Base-by-base conservation (phyloP, 2,113 vertebrate species). In the Tor tambroides region DNA sequence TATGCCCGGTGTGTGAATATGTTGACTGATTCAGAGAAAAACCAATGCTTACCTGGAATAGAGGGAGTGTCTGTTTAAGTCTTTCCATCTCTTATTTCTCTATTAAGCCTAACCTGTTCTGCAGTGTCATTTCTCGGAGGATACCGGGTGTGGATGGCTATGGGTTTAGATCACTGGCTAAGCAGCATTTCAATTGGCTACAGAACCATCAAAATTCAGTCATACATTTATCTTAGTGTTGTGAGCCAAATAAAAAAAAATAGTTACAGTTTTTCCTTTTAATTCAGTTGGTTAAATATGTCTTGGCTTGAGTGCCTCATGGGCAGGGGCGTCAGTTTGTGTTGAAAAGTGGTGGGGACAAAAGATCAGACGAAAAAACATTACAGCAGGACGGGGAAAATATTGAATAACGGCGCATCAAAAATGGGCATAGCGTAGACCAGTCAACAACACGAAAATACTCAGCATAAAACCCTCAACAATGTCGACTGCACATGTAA, bases 61-160 rank as follows among this genome's bases (percentile, higher is more conserved):
- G 54, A 43, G 59, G 59, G 79, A 65, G 56, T 49, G 35, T 82
- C 61, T 46, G 8, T 9, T 80, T 5, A 23, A 80, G 6, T 28
- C 38, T 82, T 38, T 82, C 38, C 14, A 63, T 63, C 38, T 46
- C 38, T 81, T 81, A 5, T 77, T 46, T 77, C 43, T 77, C 10
- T 65, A 26, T 26, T 63, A 6, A 43, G 80, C 61, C 41, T 12
- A 83, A 71, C 80, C 43, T 83, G 80, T 83, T 83, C 80, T 51
- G 38, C n/a, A 2, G n/a, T 67, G 38, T 3, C n/a, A 28, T 67
- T 82, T 10, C 80, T 30, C 38, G 23, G 26, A 82, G 2, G 17
- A 49, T 11, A 35, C 28, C 1, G 54, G 10, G 19, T 30, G n/a
- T 65, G 59, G 26, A 43, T 67, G 80, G 26, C 26, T 49, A 59